Evolutionary conservation across 2,888 invertebrate genomes (phyloP), one percentile per base, ranked within the genome.

Genomic region (Galeopsomyia nigrocyanea): DNA sequence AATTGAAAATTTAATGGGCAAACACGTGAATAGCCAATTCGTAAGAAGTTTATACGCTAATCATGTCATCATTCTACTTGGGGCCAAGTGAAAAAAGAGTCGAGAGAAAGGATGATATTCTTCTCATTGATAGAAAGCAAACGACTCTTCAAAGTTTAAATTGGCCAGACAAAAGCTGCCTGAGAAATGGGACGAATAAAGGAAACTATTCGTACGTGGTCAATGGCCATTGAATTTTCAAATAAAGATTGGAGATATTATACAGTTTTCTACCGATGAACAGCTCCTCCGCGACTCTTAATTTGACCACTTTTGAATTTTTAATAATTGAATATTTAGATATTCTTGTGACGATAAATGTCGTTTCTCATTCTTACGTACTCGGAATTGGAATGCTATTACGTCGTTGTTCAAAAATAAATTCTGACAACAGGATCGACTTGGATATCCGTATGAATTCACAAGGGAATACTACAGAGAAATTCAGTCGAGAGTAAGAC

Each of bases 81-180:
- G 3, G 31, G 3, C 31, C 31, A 31, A 31, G 31, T n/a, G n/a
- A 31, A 31, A 31, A 31, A 31, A 31, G 7, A 3, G 26, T 17
- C 1, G 50, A 47, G 9, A 5, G 14, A 17, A 2, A n/a, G 17
- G 14, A 22, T 6, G 49, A 31, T 51, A 69, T 57, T 49, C 63
- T 47, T 5, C 19, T 10, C n/a, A 39, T 14, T 50, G 57, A 69
- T 57, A n/a, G 50, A 68, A 49, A 49, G 62, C 49, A 55, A 68
- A 68, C 46, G 66, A 57, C 51, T 58, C 31, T 64, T 51, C 2
- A 51, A 70, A 70, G 51, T 64, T 70, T 64, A 26, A 58, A 64
- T 58, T 53, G 22, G 19, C 17, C 39, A 14, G 50, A 69, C 57
- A 51, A 64, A 64, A 64, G 63, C 58, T 58, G 22, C 49, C 60